Percentiles rank a stretch among this genome's conserved stretches.
Evolutionary conservation across 1,140 invertebrate species (phyloP).

Genomic region (Drosophila willistoni): DNA sequence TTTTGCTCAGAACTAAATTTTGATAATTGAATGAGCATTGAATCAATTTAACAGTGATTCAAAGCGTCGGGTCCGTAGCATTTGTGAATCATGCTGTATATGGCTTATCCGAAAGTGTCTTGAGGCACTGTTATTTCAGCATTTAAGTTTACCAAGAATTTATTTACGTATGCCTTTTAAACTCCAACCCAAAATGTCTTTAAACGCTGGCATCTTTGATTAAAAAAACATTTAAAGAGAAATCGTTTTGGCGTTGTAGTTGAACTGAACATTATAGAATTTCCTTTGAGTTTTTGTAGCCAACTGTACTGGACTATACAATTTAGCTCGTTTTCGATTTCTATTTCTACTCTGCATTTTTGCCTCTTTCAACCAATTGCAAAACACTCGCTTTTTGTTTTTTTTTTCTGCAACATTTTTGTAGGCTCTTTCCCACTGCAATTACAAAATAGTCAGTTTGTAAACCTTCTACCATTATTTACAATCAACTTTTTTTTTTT

Average conservation of each 20-base stretch:
- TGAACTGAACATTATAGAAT: neutral
- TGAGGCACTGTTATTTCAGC: too few relatives aligned
- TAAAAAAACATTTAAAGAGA: neutral
- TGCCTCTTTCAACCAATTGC: neutral
- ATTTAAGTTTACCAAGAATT: too few relatives aligned
- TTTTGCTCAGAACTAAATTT: too few relatives aligned
- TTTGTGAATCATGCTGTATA: too few relatives aligned
- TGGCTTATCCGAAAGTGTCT: too few relatives aligned
- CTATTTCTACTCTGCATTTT: neutral
- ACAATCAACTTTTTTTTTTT: slow-evolving; percentile 14
- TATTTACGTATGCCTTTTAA: too few relatives aligned
- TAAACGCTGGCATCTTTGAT: too few relatives aligned
- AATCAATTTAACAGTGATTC: too few relatives aligned
- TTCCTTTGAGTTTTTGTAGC: neutral
- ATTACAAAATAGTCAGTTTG: slow-evolving; percentile 20
- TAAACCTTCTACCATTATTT: slow-evolving; percentile 21
- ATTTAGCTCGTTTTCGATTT: slow-evolving; percentile 5
- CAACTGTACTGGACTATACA: slow-evolving; percentile 1
- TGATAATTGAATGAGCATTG: too few relatives aligned
- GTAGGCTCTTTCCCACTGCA: slow-evolving; percentile 18
- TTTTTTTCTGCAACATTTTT: neutral
- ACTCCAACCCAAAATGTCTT: too few relatives aligned
- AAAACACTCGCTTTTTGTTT: neutral
- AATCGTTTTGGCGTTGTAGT: neutral
- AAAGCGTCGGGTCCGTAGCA: too few relatives aligned